phyloP scores from a whole-genome alignment of 2,797 vertebrate genomes.

The Cetoscarus ocellatus region DNA sequence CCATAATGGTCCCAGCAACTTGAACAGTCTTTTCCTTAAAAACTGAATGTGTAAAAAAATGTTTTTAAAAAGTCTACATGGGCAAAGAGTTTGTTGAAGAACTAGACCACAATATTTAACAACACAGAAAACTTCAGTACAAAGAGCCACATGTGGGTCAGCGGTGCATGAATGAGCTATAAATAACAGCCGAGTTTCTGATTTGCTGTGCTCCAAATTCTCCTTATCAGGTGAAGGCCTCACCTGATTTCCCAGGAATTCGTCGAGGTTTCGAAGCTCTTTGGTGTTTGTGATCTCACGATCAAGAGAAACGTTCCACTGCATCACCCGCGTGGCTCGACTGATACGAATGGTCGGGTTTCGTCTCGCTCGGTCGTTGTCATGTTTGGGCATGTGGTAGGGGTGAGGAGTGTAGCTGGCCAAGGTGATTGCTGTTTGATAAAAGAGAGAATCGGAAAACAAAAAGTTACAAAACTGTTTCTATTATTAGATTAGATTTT shows the following conservation, averaged over 20 bases:
- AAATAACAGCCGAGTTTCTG: neutral
- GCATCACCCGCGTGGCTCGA: slow-evolving; percentile 85
- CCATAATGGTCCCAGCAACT: neutral
- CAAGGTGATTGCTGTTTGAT: slow-evolving; percentile 55
- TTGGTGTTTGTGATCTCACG: slow-evolving; percentile 90
- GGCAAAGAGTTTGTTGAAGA: neutral
- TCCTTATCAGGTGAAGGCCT: slow-evolving; percentile 7
- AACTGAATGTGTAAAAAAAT: neutral
- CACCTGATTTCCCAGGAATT: slow-evolving; percentile 96
- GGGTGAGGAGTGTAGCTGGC: slow-evolving; percentile 40
- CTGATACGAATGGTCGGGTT: slow-evolving; percentile 91
- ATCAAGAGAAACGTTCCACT: slow-evolving; percentile 86
- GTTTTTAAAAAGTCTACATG: neutral
- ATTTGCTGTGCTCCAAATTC: neutral
- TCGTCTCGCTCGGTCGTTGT: slow-evolving; percentile 42
- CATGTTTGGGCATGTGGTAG: slow-evolving; percentile 42
- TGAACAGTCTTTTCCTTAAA: neutral
- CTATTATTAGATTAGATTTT: neutral
- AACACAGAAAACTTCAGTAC: neutral
- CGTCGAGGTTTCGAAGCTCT: slow-evolving; percentile 93
- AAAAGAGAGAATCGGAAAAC: too few species aligned
- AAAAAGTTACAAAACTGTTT: too few species aligned
- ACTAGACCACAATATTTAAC: neutral
- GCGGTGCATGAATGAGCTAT: neutral
- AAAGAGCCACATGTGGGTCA: neutral